Evolutionary conservation across 2,797 vertebrate species (phyloP).

Genomic region (Ispidina picta): DNA sequence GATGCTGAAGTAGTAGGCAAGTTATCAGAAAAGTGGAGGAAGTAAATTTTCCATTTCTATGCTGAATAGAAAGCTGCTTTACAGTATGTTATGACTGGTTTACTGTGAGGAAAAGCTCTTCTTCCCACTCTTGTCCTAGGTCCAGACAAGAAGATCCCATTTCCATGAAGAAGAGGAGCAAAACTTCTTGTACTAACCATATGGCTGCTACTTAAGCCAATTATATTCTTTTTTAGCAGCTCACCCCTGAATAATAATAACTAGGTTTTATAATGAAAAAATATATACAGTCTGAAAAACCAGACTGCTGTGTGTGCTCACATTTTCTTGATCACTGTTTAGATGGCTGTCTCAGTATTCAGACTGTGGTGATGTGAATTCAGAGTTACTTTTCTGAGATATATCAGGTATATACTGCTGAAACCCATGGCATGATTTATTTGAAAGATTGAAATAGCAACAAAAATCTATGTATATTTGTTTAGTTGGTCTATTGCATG

Average conservation of each 20-base stretch:
- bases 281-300: slow-evolving; percentile 16
- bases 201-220: background rate
- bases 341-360: slow-evolving; percentile 11
- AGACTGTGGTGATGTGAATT: background rate
- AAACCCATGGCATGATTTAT: background rate
- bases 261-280: slow-evolving; percentile 17
- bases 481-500: background rate
- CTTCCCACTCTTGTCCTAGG: background rate
- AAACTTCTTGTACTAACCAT: background rate
- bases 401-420: background rate
- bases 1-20: background rate
- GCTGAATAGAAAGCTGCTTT: background rate
- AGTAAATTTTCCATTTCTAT: background rate
- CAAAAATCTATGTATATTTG: background rate
- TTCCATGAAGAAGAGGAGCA: background rate
- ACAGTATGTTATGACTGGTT: background rate
- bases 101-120: background rate
- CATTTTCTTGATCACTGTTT: slow-evolving; percentile 6
- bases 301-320: background rate
- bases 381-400: background rate
- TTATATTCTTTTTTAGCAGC: slow-evolving; percentile 1
- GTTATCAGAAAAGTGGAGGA: background rate
- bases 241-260: background rate
- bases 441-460: background rate
- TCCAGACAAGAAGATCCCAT: background rate